Conservation (phyloP, 2,797 vertebrate species). For the Propithecus perrieri region DNA sequence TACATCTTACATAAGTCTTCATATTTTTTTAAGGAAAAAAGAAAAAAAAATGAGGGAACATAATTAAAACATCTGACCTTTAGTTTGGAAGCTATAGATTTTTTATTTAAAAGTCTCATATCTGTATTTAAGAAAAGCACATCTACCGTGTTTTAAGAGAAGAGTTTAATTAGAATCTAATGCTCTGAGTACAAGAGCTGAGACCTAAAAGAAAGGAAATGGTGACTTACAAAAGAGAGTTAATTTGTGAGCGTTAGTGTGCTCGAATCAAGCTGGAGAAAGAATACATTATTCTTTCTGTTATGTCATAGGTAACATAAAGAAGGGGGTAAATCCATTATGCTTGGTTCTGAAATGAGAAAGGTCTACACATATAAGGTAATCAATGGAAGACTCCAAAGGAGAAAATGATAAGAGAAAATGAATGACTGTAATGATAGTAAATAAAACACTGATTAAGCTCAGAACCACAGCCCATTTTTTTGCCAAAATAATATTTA, state of each 20-base stretch:
- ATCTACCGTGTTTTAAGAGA: neutral
- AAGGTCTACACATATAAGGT: neutral
- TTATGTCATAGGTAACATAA: neutral
- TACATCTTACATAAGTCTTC: neutral
- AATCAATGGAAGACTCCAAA: neutral
- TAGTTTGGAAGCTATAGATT: neutral
- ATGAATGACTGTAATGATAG: neutral
- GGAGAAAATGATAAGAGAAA: neutral
- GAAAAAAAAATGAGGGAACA: neutral
- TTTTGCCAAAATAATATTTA: slow-evolving; percentile 8
- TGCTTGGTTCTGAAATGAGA: slow-evolving; percentile 27
- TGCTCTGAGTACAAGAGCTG: neutral
- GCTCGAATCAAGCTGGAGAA: neutral
- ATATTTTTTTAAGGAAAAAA: neutral
- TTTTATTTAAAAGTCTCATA: slow-evolving; percentile 17
- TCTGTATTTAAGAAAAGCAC: slow-evolving; percentile 11
- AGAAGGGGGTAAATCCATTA: neutral
- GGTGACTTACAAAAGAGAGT: neutral
- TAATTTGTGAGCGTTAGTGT: neutral
- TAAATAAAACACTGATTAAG: slow-evolving; percentile 1
- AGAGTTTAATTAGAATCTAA: slow-evolving; percentile 38
- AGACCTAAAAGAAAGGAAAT: neutral
- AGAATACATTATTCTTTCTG: neutral
- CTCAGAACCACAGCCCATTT: neutral
- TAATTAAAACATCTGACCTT: neutral